Evolutionary conservation across 2,113 vertebrate species (phyloP), one percentile per base, ranked within the genome.

Genomic region (Furnarius figulus): DNA sequence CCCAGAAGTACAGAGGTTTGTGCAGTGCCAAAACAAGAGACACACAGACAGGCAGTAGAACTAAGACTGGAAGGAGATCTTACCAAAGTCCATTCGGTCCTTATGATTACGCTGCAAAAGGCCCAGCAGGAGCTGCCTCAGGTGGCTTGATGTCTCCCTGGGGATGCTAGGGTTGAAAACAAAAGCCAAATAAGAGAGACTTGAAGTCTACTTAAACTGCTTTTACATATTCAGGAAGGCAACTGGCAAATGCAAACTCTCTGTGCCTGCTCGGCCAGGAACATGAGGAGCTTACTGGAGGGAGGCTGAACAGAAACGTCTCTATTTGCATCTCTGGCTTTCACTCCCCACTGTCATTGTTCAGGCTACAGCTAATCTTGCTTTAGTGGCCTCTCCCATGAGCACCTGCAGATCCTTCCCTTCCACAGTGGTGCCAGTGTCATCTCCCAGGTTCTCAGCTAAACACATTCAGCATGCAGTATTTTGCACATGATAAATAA

Each of bases 41-140:
- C 8, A 53, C 30, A 81, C 21, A 35, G 59, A 28, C 8, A 46
- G 18, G 9, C 22, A 93, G 81, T 40, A 90, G 52, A 85, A 47
- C 22, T 21, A 14, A 16, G 19, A 19, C 1, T 58, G 73, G 78
- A 75, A 27, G 40, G 39, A 13, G 9, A 53, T 83, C 91, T 98
- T 97, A 99, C 99, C 99, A 3, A 99, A 99, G 94, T 98, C 98
- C 97, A 99, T 99, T 42, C 99, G 98, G 66, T 99, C 98, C 84
- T 97, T 98, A 63, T 99, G 98, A 90, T 98, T 99, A 21, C 99
- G 98, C 96, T 99, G 98, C 56, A 99, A 76, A 66, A 99, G 98
- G 14, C 99, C 98, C 85, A 99, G 95, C 30, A 99, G 98, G 55
- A 99, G 98, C 85, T 99, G 98, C 75, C 98, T 98, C 70, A 99